Base-by-base conservation (phyloP, 2,888 invertebrate genomes). In the Leistus spinibarbis region DNA sequence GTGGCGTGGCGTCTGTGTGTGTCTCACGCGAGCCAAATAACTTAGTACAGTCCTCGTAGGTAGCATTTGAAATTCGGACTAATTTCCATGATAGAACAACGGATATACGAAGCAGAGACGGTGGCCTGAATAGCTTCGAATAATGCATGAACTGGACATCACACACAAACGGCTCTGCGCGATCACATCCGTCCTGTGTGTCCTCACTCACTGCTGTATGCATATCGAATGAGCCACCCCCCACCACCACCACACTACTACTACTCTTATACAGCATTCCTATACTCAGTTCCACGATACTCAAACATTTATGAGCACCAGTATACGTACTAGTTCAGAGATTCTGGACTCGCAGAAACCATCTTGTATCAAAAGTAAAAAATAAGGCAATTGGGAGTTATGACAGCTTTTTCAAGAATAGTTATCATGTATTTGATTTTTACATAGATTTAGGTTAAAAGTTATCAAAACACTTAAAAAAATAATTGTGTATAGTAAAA, bases 61-160 rank as follows among this genome's bases (percentile, higher is more conserved):
- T 40, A 40, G 13, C 65, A 73, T 73, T 73, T 67, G 60, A 54
- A 67, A 73, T 73, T 79, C 78, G 77, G 76, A 77, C 80, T 80
- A 80, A 80, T 80, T 80, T 80, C 80, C 80, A 80, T 80, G 79
- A 80, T 78, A 79, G 79, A 79, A 77, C 76, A 72, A 65, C 72
- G 72, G 72, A 72, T 72, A 57, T 65, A 40, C 54, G 56, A 40
- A 40, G 40, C 40, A 40, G 40, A 40, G 40, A 40, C 40, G 40
- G 40, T 40, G 60, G 54, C 65, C 57, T 56, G 65, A 67, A 73
- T 67, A 40, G 67, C 60, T 54, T 53, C 40, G 73, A 73, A 73
- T 73, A 62, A 73, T 73, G 73, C 73, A 73, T 73, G 73, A 73
- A 72, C 72, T 72, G 72, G 72, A 72, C 72, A 40, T 40, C 40